phyloP scores from a whole-genome alignment of 2,113 vertebrate species.

The Plotosus lineatus region DNA sequence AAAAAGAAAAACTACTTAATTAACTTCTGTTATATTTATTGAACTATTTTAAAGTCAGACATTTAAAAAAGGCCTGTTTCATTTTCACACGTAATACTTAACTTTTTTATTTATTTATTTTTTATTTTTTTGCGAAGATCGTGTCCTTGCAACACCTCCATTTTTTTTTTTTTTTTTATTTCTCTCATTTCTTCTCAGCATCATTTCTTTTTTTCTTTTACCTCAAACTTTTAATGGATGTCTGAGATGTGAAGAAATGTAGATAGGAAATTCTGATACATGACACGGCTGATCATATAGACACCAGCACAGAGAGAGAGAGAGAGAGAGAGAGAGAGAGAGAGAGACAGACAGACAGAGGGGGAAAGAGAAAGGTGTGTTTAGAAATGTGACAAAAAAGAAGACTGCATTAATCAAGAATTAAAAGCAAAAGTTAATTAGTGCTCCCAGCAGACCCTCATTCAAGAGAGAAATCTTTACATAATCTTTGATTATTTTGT shows the following conservation, averaged over 20 bases:
- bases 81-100: background rate
- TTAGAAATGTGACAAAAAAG: slow-evolving; percentile 64
- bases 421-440: slow-evolving; percentile 77
- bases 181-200: slow-evolving; percentile 48
- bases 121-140: background rate
- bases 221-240: background rate
- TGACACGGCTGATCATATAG: background rate
- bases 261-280: background rate
- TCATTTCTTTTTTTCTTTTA: background rate
- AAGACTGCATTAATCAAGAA: slow-evolving; percentile 68
- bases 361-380: slow-evolving; percentile 58
- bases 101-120: too few species aligned
- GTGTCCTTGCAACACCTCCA: slow-evolving; percentile 45
- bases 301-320: background rate
- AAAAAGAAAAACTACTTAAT: too few species aligned
- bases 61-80: background rate
- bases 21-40: too few species aligned
- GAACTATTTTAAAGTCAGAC: background rate
- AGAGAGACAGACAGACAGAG: slow-evolving; percentile 44
- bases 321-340: background rate
- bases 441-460: slow-evolving; percentile 66
- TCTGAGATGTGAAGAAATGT: background rate
- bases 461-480: slow-evolving; percentile 72
- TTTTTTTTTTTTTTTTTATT: slow-evolving; percentile 53
- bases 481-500: too few species aligned